Evolutionary conservation across 2,797 vertebrate species (phyloP), one percentile per base, ranked within the genome.

Genomic region (Valencia hispanica): DNA sequence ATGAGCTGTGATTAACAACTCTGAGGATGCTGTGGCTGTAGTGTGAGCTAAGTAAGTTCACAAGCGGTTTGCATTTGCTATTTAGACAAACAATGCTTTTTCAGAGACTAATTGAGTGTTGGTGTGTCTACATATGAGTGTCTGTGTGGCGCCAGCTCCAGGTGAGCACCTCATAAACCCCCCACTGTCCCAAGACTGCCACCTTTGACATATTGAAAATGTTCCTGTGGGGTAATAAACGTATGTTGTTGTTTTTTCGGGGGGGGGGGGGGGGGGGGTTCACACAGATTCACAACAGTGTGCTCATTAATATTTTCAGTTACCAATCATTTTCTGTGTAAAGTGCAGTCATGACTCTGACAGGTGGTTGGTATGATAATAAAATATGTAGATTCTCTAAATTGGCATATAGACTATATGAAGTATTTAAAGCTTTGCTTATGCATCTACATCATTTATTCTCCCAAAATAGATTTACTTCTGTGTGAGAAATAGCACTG

Each of bases 121-220:
- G 84, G 85, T 88, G 74, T 88, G 84, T 84, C 84, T 82, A 45
- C 1, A 77, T 82, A 86, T 66, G 73, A 75, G 27, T 30, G 45
- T 84, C 80, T 84, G 70, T 0, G 86, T 94, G 95, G 95, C 95
- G 94, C 96, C 96, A 96, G 94, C 92, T 91, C 90, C 88, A 92
- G 88, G 93, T 86, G 43, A 88, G 94, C 91, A 91, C 82, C 94
- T 95, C 94, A 89, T 96, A 96, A 96, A 96, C 92, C 86, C 85
- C 80, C 55, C 82, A 83, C 87, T 91, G 92, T 94, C 91, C 81
- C 72, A 87, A 84, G 87, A 88, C 91, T 88, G 69, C 90, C 90
- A 93, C 92, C 90, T 92, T 89, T 90, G 84, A 91, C 90, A 90
- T 86, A 90, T 88, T 84, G 75, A 91, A 80, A 90, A 83, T 78